Evolutionary conservation across 2,113 vertebrate genomes (phyloP).

Genomic region (Talpa occidentalis): DNA sequence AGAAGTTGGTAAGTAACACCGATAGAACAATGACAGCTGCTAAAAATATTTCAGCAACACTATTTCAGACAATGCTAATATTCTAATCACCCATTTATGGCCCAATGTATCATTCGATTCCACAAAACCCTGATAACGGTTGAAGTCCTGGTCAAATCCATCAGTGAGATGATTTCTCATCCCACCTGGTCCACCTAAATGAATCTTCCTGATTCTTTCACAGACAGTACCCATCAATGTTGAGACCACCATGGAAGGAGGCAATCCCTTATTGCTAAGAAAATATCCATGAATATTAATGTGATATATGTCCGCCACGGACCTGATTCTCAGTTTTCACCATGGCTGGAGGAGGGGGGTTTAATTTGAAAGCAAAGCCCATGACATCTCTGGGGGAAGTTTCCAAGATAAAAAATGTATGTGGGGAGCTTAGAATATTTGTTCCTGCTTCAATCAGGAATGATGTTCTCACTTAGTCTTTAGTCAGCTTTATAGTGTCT

Average conservation of each 20-base stretch:
- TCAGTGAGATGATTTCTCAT: not conserved
- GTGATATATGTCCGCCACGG: not conserved
- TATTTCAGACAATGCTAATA: not conserved
- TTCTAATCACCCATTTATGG: not conserved
- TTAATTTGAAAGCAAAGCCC: constrained; percentile 36
- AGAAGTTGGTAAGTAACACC: not conserved
- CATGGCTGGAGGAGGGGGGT: not conserved
- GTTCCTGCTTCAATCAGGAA: not conserved
- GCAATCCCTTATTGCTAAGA: not conserved
- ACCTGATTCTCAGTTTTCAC: not conserved
- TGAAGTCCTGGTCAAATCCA: not conserved
- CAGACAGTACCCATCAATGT: not conserved
- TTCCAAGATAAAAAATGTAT: not conserved
- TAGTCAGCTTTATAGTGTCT: not conserved
- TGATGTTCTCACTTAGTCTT: not conserved
- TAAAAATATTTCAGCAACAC: not conserved
- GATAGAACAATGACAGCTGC: not conserved
- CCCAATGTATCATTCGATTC: not conserved
- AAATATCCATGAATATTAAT: constrained; percentile 35
- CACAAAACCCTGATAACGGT: not conserved
- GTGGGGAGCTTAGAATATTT: not conserved
- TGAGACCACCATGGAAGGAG: not conserved
- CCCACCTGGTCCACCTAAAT: not conserved
- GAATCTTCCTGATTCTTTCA: not conserved
- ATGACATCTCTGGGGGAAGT: not conserved